These are phyloP conservation scores for Vandiemenella viatica DNA, from an alignment of 2,888 invertebrate genomes.

Conservation along the genomic window DNA sequence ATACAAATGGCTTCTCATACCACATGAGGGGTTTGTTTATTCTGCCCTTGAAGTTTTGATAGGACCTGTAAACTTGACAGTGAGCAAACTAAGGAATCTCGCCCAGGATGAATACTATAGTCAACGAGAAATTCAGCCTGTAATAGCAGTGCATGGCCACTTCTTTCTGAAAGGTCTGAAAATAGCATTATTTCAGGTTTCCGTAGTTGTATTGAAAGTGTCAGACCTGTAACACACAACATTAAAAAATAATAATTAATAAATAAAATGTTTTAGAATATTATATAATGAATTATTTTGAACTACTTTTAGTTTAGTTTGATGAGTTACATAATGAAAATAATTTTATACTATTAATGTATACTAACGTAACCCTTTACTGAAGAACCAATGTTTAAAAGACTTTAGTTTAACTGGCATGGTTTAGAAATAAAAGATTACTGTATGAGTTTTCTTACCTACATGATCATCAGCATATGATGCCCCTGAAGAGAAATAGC, in stretches of 20 bases:
- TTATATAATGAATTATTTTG: neutral
- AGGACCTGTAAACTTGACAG: conserved; percentile 45
- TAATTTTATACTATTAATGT: too few species aligned
- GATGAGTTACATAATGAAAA: neutral
- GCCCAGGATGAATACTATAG: conserved; percentile 49
- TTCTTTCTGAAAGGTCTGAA: conserved; percentile 28
- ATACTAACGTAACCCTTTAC: too few species aligned
- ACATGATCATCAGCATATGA: conserved; percentile 31
- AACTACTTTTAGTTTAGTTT: neutral
- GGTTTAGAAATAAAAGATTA: too few species aligned
- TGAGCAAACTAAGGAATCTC: conserved; percentile 45
- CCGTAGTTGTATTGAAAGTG: conserved; percentile 55
- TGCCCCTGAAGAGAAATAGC: conserved; percentile 38
- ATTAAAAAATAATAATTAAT: neutral
- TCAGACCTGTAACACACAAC: conserved; percentile 33
- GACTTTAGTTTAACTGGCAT: too few species aligned
- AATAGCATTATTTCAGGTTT: conserved; percentile 65
- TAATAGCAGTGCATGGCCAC: conserved; percentile 46
- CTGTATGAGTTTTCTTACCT: too few species aligned
- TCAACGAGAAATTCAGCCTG: conserved; percentile 54
- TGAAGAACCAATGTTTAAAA: too few species aligned
- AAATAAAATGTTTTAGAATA: neutral
- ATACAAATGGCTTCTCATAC: too few species aligned
- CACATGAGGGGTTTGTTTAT: conserved; percentile 12
- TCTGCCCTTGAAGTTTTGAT: conserved; percentile 34